Evolutionary conservation across 2,888 invertebrate species (phyloP).

Genomic region (Villa cingulata): DNA sequence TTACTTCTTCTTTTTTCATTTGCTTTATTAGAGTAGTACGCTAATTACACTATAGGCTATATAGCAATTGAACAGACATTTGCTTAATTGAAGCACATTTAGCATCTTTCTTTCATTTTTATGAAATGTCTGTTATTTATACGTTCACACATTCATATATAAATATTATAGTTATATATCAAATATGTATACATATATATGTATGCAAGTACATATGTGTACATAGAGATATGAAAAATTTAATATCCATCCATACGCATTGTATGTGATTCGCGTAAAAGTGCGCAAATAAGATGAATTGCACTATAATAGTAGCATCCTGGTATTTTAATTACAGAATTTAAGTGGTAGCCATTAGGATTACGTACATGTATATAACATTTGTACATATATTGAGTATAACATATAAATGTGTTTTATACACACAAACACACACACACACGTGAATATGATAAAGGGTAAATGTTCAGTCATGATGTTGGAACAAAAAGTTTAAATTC

Average conservation of each 20-base stretch:
- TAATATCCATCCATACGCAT: no score
- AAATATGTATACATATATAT: no score
- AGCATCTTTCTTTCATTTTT: background rate
- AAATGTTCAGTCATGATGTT: background rate
- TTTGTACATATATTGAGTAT: no score
- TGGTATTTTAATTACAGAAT: slow-evolving; percentile 6
- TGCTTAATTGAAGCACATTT: background rate
- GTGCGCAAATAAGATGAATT: slow-evolving; percentile 8
- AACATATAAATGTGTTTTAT: no score
- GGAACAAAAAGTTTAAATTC: background rate
- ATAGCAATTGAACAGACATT: background rate
- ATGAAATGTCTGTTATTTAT: background rate
- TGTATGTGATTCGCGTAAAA: slow-evolving; percentile 1
- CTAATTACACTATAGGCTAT: no score
- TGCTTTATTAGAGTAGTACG: background rate
- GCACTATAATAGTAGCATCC: slow-evolving; percentile 5
- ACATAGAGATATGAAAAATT: background rate
- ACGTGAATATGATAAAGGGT: background rate
- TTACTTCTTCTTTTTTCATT: background rate
- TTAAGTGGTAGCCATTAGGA: slow-evolving; percentile 7
- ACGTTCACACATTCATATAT: background rate
- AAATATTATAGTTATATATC: background rate
- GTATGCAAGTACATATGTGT: background rate
- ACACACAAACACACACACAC: no score
- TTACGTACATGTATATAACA: background rate